These are phyloP conservation scores for Xanthia icteritia DNA, from an alignment of 2,888 invertebrate genomes.

Conservation along the genomic window DNA sequence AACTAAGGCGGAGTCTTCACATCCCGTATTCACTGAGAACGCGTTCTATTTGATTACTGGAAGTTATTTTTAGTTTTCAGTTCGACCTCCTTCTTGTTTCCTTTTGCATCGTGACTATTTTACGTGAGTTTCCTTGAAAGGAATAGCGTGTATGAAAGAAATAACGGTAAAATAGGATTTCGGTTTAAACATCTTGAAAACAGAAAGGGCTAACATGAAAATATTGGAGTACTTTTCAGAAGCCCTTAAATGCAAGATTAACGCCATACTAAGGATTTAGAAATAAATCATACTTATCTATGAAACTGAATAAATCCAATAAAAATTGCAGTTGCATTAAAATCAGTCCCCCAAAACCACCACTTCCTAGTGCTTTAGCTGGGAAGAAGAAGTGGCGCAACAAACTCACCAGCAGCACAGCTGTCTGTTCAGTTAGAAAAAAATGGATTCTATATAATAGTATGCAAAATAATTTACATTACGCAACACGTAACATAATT, in stretches of 20 bases:
- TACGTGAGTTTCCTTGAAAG: conserved; percentile 1
- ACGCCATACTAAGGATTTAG: neutral
- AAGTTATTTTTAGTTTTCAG: conserved; percentile 59
- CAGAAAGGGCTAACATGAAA: neutral
- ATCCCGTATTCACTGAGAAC: conserved; percentile 48
- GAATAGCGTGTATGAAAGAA: neutral
- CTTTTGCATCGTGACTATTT: conserved; percentile 33
- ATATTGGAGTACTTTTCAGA: neutral
- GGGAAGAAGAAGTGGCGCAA: too few relatives aligned
- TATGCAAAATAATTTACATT: too few relatives aligned
- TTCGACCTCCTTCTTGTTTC: conserved; percentile 26
- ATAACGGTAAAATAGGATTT: neutral
- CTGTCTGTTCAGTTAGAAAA: too few relatives aligned
- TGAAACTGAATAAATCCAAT: neutral
- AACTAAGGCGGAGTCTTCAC: conserved; percentile 18
- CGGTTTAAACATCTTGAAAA: neutral
- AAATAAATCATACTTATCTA: neutral
- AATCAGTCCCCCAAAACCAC: too few relatives aligned
- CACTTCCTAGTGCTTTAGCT: too few relatives aligned
- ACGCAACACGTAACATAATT: too few relatives aligned
- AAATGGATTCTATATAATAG: too few relatives aligned
- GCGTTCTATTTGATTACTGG: conserved; percentile 57
- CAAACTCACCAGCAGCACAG: too few relatives aligned
- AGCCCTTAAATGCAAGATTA: neutral
- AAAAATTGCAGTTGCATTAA: neutral